Percentiles rank a stretch among this genome's conserved stretches.
phyloP scores from a whole-genome alignment of 2,113 vertebrate species.

The Microcebus lehilahytsara region DNA sequence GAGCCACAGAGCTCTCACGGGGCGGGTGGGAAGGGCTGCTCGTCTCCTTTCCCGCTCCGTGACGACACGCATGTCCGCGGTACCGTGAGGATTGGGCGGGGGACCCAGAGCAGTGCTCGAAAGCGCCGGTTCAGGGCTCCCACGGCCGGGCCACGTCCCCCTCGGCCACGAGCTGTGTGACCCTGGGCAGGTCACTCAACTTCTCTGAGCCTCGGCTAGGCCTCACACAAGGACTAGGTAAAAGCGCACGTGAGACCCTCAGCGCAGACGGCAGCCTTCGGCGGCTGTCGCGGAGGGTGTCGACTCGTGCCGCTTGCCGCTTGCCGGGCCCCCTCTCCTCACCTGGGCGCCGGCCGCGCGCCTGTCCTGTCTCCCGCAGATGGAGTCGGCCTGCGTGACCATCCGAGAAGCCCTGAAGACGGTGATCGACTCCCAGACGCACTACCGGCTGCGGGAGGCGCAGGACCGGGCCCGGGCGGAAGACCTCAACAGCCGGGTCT shows the following conservation, averaged over 20 bases:
- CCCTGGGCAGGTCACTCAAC: too few relatives aligned
- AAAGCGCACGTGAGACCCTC: neutral
- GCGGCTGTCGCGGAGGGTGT: accelerated
- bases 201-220: neutral
- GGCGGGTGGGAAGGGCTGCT: too few relatives aligned
- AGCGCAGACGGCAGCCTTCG: neutral
- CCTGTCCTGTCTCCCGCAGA: conserved; percentile 75
- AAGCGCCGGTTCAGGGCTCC: neutral
- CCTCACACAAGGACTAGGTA: neutral
- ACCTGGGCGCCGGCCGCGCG: accelerated
- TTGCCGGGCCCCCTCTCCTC: neutral
- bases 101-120: neutral
- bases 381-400: conserved; percentile 92
- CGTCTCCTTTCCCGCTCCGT: accelerated
- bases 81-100: too few relatives aligned
- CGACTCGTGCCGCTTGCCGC: neutral
- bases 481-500: conserved; percentile 87
- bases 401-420: conserved; percentile 92
- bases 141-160: neutral
- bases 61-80: too few relatives aligned
- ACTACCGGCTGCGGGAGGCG: conserved; percentile 90
- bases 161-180: too few relatives aligned
- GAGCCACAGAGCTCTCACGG: too few relatives aligned
- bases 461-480: conserved; percentile 90
- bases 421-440: conserved; percentile 90